A percentile compares a stretch with the other conserved stretches of the same genome.
Conservation (phyloP, 1,140 invertebrate species). For the Drosophila grimshawi region DNA sequence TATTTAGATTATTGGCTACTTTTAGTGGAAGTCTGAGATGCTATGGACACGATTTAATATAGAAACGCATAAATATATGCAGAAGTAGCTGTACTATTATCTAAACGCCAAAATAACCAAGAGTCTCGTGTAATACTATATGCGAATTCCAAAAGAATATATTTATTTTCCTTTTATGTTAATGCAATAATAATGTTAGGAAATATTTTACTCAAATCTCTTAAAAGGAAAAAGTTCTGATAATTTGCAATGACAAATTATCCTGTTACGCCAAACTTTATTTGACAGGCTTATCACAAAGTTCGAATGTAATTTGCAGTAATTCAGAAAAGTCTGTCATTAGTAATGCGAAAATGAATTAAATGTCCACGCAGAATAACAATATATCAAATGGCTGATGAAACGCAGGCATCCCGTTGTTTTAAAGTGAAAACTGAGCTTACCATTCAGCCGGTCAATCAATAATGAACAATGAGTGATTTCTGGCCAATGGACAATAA, state of each 20-base stretch:
- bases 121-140: too few relatives aligned
- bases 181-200: too few relatives aligned
- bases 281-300: slow-evolving; percentile 2
- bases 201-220: too few relatives aligned
- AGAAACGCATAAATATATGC: not conserved
- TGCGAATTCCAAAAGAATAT: not conserved
- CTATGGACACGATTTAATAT: not conserved
- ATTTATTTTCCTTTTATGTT: too few relatives aligned
- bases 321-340: slow-evolving; percentile 7
- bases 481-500: slow-evolving; percentile 27
- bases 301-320: not conserved
- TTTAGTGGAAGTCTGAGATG: slow-evolving; percentile 31
- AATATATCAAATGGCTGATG: slow-evolving; percentile 31
- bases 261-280: not conserved
- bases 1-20: slow-evolving; percentile 53
- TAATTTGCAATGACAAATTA: not conserved
- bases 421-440: slow-evolving; percentile 29
- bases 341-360: slow-evolving; percentile 9
- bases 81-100: too few relatives aligned
- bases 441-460: slow-evolving; percentile 32
- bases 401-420: slow-evolving; percentile 1
- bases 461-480: slow-evolving; percentile 16
- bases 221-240: too few relatives aligned
- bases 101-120: not conserved
- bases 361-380: slow-evolving; percentile 9